Percentiles rank a stretch among this genome's conserved stretches.
Evolutionary conservation across 2,888 invertebrate species (phyloP).

Genomic region (Bembecia ichneumoniformis): DNA sequence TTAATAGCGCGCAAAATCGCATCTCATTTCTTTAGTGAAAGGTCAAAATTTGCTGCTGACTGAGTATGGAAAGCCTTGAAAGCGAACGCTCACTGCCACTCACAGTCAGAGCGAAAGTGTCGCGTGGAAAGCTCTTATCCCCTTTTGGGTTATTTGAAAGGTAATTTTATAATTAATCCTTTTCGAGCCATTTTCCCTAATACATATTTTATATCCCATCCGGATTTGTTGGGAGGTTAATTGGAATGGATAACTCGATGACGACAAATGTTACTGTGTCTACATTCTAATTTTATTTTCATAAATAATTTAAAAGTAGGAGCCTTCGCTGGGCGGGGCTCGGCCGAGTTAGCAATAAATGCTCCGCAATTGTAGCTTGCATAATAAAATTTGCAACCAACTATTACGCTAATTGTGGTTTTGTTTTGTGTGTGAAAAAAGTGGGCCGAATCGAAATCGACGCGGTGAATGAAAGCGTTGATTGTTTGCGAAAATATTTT

Average conservation of each 20-base stretch:
- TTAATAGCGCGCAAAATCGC: not conserved
- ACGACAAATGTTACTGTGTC: not conserved
- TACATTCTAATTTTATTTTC: constrained; percentile 3
- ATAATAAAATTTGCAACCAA: constrained; percentile 36
- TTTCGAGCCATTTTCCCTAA: constrained; percentile 60
- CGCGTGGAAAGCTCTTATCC: constrained; percentile 42
- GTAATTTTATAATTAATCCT: constrained; percentile 67
- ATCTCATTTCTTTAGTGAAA: constrained; percentile 10
- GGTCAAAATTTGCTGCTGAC: constrained; percentile 16
- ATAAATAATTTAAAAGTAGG: not conserved
- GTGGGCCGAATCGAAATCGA: constrained; percentile 33
- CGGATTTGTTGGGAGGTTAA: constrained; percentile 48
- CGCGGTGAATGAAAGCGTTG: constrained; percentile 31
- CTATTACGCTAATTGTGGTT: constrained; percentile 72
- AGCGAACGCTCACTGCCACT: constrained; percentile 29
- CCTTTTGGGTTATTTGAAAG: constrained; percentile 62
- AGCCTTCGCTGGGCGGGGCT: constrained; percentile 8
- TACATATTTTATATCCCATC: constrained; percentile 57
- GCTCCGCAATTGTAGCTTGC: constrained; percentile 7
- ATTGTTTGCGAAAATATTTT: constrained; percentile 72
- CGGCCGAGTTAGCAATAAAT: constrained; percentile 14
- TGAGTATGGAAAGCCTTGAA: constrained; percentile 34
- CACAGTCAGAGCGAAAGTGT: constrained; percentile 19
- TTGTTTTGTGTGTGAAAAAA: constrained; percentile 54
- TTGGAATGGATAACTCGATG: constrained; percentile 29